Evolutionary conservation across 2,888 invertebrate species (phyloP), one percentile per base, ranked within the genome.

Genomic region (Epinotia nisella): DNA sequence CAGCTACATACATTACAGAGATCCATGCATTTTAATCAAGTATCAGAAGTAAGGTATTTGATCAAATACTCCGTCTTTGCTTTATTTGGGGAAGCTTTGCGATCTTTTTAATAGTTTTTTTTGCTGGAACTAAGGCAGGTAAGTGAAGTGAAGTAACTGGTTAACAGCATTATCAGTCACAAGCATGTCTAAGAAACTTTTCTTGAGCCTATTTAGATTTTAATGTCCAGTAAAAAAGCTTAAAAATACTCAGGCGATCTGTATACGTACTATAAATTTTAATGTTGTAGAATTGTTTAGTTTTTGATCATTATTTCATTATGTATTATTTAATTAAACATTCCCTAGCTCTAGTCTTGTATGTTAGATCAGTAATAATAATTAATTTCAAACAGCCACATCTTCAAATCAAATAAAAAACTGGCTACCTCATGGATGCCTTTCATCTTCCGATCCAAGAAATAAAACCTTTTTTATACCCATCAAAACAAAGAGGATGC

Each of bases 401-500:
- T 24, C 19, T 39, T 13, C 21, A n/a, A 55, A 41, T 39, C 15
- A 5, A 10, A 56, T 4, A 39, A 41, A 21, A 2, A 55, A 41
- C 66, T 56, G 41, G 41, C 55, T 56, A 66, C 66, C 66, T 66
- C 35, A 29, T 41, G 56, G 66, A 41, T 21, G 21, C 60, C 49
- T 64, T 70, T 64, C 58, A 49, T 35, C 64, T 49, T 64, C 21
- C 49, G 49, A 66, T 39, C 17, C 39, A 64, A 64, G 60, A 60
- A 71, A 71, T 39, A 55, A 70, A 62, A 68, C 21, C 19, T 61
- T 67, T 71, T 67, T 67, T 68, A 49, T 51, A 56, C 58, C 41
- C 65, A 64, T 71, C 64, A 73, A 64, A 69, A 69, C 62, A 73
- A 73, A 73, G 62, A 64, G 58, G 51, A 68, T 64, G 45, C 70